phyloP scores from a whole-genome alignment of 2,888 invertebrate species.

The Slavum lentiscoides region DNA sequence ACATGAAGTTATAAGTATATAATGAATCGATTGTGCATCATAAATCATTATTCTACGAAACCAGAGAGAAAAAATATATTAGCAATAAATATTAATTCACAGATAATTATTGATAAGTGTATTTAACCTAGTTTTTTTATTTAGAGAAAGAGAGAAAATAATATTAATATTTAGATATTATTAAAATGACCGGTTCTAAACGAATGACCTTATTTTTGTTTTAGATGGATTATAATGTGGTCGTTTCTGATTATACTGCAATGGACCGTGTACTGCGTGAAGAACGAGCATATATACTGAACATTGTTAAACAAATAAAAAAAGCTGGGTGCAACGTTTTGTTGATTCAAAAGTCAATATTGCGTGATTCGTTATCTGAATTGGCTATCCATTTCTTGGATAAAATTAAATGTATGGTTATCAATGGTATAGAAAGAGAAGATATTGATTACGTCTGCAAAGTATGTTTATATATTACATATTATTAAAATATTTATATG shows the following conservation, averaged over 20 bases:
- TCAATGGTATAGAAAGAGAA: constrained; percentile 97
- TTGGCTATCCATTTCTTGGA: constrained; percentile 96
- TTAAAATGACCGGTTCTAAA: background rate
- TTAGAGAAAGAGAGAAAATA: background rate
- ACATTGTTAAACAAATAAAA: constrained; percentile 98
- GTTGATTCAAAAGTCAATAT: constrained; percentile 81
- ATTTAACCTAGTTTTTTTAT: background rate
- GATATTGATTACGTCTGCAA: constrained; percentile 98
- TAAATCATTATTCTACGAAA: background rate
- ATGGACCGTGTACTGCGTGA: constrained; percentile 99
- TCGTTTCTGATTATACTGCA: constrained; percentile 98
- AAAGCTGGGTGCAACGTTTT: constrained; percentile 97
- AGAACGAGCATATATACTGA: constrained; percentile 94
- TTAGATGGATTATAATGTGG: constrained; percentile 91
- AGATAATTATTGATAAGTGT: background rate
- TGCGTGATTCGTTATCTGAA: constrained; percentile 90
- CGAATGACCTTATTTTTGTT: constrained; percentile 55
- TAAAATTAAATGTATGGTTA: constrained; percentile 97
- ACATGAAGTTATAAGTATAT: background rate
- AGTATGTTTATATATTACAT: constrained; percentile 58
- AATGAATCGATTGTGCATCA: background rate
- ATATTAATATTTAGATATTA: background rate
- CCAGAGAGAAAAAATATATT: background rate
- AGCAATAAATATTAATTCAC: background rate
- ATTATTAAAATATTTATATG: too few relatives aligned